Percentiles rank a stretch among this genome's conserved stretches.
phyloP scores from a whole-genome alignment of 2,797 vertebrate species.

The Cyprinodon diabolis region DNA sequence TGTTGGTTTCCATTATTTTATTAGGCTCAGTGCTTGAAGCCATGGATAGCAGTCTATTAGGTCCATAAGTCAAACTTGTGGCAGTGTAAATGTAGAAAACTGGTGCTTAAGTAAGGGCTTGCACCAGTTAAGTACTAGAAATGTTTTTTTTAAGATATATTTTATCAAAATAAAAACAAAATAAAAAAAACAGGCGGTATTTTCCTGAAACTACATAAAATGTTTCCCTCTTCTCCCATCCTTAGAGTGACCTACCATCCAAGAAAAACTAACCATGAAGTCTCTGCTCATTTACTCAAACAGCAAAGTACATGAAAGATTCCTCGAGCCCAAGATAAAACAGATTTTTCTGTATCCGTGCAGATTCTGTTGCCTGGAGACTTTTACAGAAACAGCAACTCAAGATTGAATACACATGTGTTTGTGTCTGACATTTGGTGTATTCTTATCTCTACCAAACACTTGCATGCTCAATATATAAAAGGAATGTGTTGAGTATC shows the following conservation, averaged over 20 bases:
- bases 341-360: conserved; percentile 48
- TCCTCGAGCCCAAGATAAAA: not conserved
- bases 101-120: not conserved
- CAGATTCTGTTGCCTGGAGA: conserved; percentile 77
- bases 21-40: not conserved
- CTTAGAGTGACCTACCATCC: not conserved
- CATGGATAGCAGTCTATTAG: not conserved
- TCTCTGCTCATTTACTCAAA: not conserved
- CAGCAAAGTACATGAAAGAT: conserved; percentile 20
- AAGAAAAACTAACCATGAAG: not conserved
- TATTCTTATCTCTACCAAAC: conserved; percentile 52
- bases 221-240: not conserved
- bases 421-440: conserved; percentile 49
- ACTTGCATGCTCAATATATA: conserved; percentile 69
- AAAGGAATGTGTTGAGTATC: conserved; percentile 68
- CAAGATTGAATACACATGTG: conserved; percentile 11
- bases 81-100: not conserved
- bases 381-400: conserved; percentile 58
- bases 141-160: not conserved
- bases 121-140: not conserved
- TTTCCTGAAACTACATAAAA: not conserved
- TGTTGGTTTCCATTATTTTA: not conserved
- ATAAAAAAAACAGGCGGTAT: not conserved
- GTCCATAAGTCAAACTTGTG: not conserved
- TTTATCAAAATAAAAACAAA: too few species aligned